These are phyloP conservation scores for Cheilosia scutellata DNA, from an alignment of 2,888 invertebrate species.

Conservation along the genomic window DNA sequence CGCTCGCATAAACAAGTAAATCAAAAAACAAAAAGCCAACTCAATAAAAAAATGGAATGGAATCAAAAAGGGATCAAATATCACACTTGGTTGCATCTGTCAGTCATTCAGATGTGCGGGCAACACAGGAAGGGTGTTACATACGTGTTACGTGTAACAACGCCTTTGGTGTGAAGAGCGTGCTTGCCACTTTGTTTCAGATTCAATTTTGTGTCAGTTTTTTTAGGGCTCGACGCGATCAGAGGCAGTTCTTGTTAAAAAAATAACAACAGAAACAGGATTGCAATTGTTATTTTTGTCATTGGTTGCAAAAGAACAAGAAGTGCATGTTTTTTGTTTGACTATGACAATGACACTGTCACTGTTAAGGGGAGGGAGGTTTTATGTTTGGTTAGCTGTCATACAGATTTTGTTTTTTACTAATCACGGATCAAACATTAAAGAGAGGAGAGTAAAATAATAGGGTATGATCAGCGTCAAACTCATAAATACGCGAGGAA, in stretches of 20 bases:
- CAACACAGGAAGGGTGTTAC: slow-evolving; percentile 47
- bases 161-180: slow-evolving; percentile 52
- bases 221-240: slow-evolving; percentile 63
- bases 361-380: background rate
- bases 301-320: background rate
- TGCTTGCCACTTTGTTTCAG: slow-evolving; percentile 72
- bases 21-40: slow-evolving; percentile 57
- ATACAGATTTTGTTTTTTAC: background rate
- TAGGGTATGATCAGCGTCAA: background rate
- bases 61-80: slow-evolving; percentile 71
- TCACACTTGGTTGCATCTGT: slow-evolving; percentile 75
- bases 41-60: slow-evolving; percentile 54
- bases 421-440: background rate
- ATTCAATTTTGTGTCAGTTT: slow-evolving; percentile 54
- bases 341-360: background rate
- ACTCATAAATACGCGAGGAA: too few relatives aligned
- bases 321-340: slow-evolving; percentile 1
- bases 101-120: slow-evolving; percentile 44
- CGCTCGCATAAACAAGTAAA: slow-evolving; percentile 63
- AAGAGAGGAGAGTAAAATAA: background rate
- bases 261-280: slow-evolving; percentile 27
- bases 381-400: slow-evolving; percentile 6
- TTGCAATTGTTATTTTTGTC: slow-evolving; percentile 45
- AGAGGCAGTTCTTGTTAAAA: slow-evolving; percentile 29
- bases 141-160: slow-evolving; percentile 1